A percentile compares a stretch with the other conserved stretches of the same genome.
These are phyloP conservation scores for Tipula lateralis DNA, from an alignment of 2,888 invertebrate species.

Conservation along the genomic window DNA sequence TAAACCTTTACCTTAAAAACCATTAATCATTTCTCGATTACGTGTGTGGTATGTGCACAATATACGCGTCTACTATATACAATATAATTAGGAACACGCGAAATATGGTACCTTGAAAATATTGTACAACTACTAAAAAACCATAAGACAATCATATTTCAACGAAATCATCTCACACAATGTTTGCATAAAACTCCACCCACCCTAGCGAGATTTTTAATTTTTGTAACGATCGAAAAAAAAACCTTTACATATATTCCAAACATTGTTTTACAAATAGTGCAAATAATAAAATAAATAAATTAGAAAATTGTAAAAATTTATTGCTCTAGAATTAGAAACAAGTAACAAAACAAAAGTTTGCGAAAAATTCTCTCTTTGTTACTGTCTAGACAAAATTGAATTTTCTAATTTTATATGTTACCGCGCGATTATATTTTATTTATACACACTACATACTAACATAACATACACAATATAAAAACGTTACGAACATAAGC, in stretches of 20 bases:
- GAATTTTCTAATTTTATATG: conserved; percentile 12
- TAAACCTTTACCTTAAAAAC: not conserved
- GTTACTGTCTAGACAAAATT: not conserved
- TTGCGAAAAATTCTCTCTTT: not conserved
- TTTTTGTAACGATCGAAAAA: not conserved
- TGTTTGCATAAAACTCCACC: not conserved
- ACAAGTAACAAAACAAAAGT: not conserved
- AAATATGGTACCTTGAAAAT: not conserved
- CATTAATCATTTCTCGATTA: not conserved
- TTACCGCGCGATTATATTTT: not conserved
- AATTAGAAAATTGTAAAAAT: not conserved
- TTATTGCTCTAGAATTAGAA: not conserved
- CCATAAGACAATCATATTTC: not conserved
- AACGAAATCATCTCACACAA: not conserved
- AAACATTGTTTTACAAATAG: not conserved
- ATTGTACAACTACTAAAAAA: no score
- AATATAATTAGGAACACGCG: not conserved
- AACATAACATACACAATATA: not conserved
- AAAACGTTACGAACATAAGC: not conserved
- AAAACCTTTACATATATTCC: not conserved
- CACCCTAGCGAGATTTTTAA: not conserved
- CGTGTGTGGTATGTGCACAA: not conserved
- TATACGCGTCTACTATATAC: not conserved
- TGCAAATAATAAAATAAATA: not conserved
- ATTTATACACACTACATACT: not conserved